Conservation (phyloP, 1,140 invertebrate genomes). For the Uloborus diversus region DNA sequence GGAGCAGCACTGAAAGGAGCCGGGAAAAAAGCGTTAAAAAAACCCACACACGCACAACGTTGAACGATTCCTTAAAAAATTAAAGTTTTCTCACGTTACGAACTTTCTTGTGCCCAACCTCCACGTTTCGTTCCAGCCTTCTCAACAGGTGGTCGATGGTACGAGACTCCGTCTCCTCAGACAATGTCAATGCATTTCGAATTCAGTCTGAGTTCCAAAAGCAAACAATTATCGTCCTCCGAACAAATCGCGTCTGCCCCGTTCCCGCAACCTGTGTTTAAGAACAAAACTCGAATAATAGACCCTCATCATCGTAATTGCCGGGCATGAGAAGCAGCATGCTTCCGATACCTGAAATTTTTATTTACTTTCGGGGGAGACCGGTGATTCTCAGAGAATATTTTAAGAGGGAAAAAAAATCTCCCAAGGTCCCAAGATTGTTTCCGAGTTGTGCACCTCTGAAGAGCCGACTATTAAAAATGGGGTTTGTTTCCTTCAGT, state of each 20-base stretch:
- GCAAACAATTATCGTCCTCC: constrained; percentile 4
- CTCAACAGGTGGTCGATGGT: constrained; percentile 22
- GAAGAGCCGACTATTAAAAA: no score
- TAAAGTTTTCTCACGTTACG: no score
- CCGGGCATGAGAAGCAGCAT: background rate
- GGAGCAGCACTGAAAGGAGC: no score
- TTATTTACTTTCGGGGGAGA: background rate
- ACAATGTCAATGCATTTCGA: background rate
- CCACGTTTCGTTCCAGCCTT: no score
- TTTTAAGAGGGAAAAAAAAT: no score
- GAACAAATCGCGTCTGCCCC: background rate
- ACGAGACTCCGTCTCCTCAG: background rate
- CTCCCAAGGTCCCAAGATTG: no score
- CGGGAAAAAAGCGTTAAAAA: no score
- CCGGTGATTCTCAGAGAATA: background rate
- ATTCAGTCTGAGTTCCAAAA: constrained; percentile 1
- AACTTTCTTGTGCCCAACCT: no score
- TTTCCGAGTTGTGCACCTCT: no score
- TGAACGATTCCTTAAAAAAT: no score
- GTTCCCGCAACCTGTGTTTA: background rate
- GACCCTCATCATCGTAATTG: background rate
- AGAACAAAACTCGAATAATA: background rate
- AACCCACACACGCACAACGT: no score
- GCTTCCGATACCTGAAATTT: background rate
- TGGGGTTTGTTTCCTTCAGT: no score